Percentiles rank a stretch among this genome's conserved stretches.
phyloP scores from a whole-genome alignment of 2,888 invertebrate species.

The Pomacea canaliculata region DNA sequence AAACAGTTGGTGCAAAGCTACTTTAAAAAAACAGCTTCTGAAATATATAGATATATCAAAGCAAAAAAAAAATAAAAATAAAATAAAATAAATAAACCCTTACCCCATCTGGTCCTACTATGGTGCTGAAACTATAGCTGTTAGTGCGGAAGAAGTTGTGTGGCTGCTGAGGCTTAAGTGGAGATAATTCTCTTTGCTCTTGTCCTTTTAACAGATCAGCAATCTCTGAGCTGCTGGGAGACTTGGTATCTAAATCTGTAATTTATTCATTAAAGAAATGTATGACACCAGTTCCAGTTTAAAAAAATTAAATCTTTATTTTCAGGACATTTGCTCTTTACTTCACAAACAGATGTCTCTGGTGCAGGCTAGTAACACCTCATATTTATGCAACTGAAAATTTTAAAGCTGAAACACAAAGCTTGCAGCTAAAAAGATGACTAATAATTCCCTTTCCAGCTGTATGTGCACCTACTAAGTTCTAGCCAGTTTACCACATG shows the following conservation, averaged over 20 bases:
- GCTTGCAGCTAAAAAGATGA: no score
- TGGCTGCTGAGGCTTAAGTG: neutral
- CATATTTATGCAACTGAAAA: neutral
- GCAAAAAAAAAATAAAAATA: neutral
- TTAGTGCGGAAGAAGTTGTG: conserved; percentile 9
- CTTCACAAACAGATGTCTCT: no score
- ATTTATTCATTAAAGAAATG: neutral
- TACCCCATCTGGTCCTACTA: conserved; percentile 32
- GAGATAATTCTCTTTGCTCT: neutral
- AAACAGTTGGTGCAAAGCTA: neutral
- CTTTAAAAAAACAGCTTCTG: neutral
- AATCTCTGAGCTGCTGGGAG: conserved; percentile 21
- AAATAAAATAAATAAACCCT: neutral
- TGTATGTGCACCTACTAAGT: neutral
- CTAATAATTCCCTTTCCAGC: no score
- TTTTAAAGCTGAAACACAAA: conserved; percentile 2
- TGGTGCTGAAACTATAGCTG: conserved; percentile 21
- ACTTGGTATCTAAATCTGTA: conserved; percentile 33
- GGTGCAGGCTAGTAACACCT: neutral
- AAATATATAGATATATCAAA: neutral
- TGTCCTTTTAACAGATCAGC: conserved; percentile 26
- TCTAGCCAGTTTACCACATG: neutral
- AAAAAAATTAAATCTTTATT: neutral
- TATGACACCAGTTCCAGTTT: neutral
- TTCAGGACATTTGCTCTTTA: neutral